Conservation (phyloP, 2,888 invertebrate genomes). For the Eilema griseolum region DNA sequence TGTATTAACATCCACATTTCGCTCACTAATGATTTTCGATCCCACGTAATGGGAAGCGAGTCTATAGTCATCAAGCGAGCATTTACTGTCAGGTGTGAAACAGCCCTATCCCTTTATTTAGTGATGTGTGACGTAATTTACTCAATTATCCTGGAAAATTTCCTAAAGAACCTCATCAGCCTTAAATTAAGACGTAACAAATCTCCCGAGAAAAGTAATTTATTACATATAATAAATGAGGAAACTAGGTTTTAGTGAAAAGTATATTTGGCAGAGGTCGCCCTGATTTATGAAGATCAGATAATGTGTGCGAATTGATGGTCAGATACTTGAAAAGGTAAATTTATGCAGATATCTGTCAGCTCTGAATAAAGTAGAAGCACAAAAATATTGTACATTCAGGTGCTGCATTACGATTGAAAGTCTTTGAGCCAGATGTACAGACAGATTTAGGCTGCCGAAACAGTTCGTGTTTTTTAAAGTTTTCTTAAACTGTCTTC, state of each 20-base stretch:
- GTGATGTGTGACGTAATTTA: too few species aligned
- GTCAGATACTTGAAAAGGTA: neutral
- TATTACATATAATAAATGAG: constrained; percentile 17
- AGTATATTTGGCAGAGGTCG: constrained; percentile 32
- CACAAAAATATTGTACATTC: neutral
- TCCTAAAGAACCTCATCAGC: constrained; percentile 6
- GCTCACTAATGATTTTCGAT: too few species aligned
- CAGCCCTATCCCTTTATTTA: too few species aligned
- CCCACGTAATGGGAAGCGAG: too few species aligned
- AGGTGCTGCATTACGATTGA: neutral
- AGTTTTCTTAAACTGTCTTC: too few species aligned
- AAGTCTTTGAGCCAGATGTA: neutral
- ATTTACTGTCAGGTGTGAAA: too few species aligned
- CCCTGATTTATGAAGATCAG: constrained; percentile 42
- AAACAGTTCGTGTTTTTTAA: neutral
- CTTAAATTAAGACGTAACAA: neutral
- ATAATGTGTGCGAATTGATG: constrained; percentile 23
- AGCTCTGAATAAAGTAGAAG: constrained; percentile 4
- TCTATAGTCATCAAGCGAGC: too few species aligned
- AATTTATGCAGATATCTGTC: neutral
- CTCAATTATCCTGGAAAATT: neutral
- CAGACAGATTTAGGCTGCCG: too few species aligned
- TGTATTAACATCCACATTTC: too few species aligned
- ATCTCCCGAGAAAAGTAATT: neutral
- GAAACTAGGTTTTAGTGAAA: constrained; percentile 18